Evolutionary conservation across 2,888 invertebrate genomes (phyloP).

Genomic region (Alentia gelatinosa): DNA sequence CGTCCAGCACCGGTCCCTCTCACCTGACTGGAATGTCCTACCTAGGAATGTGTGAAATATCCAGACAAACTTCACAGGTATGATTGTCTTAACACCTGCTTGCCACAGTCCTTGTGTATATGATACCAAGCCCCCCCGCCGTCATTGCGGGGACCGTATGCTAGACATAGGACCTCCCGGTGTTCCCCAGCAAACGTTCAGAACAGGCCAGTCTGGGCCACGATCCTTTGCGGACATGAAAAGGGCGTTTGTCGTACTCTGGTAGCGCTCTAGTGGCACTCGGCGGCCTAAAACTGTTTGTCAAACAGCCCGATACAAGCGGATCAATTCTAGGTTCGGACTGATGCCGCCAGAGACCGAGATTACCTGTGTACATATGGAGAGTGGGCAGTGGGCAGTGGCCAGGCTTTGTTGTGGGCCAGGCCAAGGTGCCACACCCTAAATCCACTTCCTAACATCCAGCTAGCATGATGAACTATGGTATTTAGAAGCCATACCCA

Average conservation of each 20-base stretch:
- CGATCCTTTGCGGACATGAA: too few species aligned
- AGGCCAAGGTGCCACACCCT: too few species aligned
- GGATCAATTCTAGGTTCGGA: not conserved
- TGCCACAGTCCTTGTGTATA: not conserved
- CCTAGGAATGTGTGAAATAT: too few species aligned
- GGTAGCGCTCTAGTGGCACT: slow-evolving; percentile 4
- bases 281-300: not conserved
- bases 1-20: not conserved
- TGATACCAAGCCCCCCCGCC: not conserved
- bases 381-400: not conserved
- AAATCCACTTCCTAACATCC: too few species aligned
- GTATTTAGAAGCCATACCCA: not conserved
- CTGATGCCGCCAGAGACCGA: not conserved
- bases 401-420: too few species aligned
- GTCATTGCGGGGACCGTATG: not conserved
- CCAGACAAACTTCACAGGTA: too few species aligned
- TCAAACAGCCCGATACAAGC: not conserved
- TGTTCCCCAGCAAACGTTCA: too few species aligned
- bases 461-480: too few species aligned
- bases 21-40: too few species aligned
- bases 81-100: not conserved
- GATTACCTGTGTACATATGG: not conserved
- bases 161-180: not conserved
- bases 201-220: too few species aligned
- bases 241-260: not conserved